Evolutionary conservation across 2,888 invertebrate species (phyloP).

Genomic region (Acanthosepion lycidas): DNA sequence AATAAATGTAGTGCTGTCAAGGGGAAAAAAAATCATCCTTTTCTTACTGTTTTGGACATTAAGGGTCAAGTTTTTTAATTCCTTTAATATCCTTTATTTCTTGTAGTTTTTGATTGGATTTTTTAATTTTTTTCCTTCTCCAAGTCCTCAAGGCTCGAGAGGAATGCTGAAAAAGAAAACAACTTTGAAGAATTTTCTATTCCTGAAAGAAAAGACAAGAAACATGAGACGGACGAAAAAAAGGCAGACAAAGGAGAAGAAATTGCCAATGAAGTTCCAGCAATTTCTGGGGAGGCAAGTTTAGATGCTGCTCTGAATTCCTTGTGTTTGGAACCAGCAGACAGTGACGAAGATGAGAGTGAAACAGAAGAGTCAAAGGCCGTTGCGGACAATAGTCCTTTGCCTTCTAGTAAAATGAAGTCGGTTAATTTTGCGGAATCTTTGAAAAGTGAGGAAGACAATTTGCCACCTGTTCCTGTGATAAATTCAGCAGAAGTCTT

Average conservation of each 20-base stretch:
- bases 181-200: neutral
- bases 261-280: neutral
- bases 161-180: neutral
- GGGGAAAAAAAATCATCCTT: too few species aligned
- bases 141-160: neutral
- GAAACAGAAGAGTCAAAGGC: conserved; percentile 45
- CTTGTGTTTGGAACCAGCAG: conserved; percentile 45
- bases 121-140: neutral
- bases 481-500: conserved; percentile 53
- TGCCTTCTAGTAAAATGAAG: neutral
- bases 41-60: too few species aligned
- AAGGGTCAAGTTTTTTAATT: neutral
- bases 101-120: neutral
- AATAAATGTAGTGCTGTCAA: too few species aligned
- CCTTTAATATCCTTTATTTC: neutral
- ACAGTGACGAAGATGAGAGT: conserved; percentile 48
- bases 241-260: conserved; percentile 52
- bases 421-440: neutral
- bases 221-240: conserved; percentile 48
- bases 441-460: neutral
- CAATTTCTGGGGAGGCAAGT: neutral
- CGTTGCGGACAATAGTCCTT: neutral
- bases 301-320: neutral
- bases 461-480: neutral
- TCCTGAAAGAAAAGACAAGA: neutral